phyloP scores from a whole-genome alignment of 2,888 invertebrate genomes.

The Sericinus montela region DNA sequence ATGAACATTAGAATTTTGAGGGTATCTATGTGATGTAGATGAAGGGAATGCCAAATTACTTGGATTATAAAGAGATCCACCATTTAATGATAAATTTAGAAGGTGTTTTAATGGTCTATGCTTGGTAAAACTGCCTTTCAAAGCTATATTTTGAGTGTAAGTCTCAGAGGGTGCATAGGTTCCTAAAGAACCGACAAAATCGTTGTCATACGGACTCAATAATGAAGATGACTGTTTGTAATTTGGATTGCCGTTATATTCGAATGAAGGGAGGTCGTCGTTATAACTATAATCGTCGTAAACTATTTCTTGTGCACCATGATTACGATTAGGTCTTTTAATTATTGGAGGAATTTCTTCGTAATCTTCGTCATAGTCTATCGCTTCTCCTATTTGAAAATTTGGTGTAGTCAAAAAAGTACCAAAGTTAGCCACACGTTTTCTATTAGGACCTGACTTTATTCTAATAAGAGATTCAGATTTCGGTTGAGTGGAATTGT shows the following conservation, averaged over 20 bases:
- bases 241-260: slow-evolving; percentile 32
- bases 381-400: slow-evolving; percentile 41
- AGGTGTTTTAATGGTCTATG: slow-evolving; percentile 29
- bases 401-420: slow-evolving; percentile 39
- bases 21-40: slow-evolving; percentile 10
- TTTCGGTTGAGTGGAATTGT: slow-evolving; percentile 27
- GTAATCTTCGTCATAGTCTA: slow-evolving; percentile 35
- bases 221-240: slow-evolving; percentile 25
- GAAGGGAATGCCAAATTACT: slow-evolving; percentile 1
- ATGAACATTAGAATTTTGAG: slow-evolving; percentile 19
- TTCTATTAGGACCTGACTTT: slow-evolving; percentile 24
- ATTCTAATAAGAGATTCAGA: slow-evolving; percentile 40
- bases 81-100: slow-evolving; percentile 14
- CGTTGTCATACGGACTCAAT: slow-evolving; percentile 20
- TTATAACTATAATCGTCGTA: slow-evolving; percentile 37
- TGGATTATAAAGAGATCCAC: slow-evolving; percentile 6
- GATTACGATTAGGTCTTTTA: slow-evolving; percentile 29
- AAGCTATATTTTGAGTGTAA: slow-evolving; percentile 30
- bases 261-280: slow-evolving; percentile 30
- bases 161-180: slow-evolving; percentile 32
- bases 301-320: slow-evolving; percentile 31
- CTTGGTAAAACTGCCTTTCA: slow-evolving; percentile 34
- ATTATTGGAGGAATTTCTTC: slow-evolving; percentile 26
- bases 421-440: slow-evolving; percentile 30
- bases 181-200: slow-evolving; percentile 19